These are phyloP conservation scores for Uria aalge DNA, from an alignment of 2,113 vertebrate species.

Conservation along the genomic window DNA sequence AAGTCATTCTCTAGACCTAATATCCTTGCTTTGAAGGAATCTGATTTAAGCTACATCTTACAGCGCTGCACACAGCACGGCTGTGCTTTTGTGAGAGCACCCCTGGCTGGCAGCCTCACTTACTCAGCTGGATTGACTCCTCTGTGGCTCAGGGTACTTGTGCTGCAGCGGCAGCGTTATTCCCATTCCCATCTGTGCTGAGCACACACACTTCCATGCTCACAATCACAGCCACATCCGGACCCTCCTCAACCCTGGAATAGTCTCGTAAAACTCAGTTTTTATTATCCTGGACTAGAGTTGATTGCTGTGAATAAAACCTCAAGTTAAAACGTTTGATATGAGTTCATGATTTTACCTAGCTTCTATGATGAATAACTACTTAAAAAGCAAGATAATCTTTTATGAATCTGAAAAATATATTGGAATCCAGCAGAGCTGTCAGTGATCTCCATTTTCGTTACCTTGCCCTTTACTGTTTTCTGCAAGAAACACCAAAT, in stretches of 20 bases:
- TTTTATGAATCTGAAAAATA: not conserved
- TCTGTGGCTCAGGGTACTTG: not conserved
- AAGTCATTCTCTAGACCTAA: not conserved
- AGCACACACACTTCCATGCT: not conserved
- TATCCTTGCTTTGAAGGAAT: not conserved
- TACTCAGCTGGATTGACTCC: not conserved
- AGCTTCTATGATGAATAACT: not conserved
- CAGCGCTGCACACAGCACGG: not conserved
- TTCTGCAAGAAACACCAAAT: not conserved
- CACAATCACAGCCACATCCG: not conserved
- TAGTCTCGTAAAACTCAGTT: not conserved
- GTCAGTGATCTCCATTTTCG: not conserved
- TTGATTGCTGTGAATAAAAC: not conserved
- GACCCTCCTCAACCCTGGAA: not conserved
- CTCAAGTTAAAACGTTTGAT: not conserved
- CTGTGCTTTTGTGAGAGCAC: not conserved
- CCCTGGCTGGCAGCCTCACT: slow-evolving; percentile 15
- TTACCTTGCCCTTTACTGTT: not conserved
- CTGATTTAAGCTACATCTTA: not conserved
- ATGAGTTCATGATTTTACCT: not conserved
- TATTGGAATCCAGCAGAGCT: not conserved
- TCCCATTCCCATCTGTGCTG: not conserved
- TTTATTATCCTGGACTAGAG: not conserved
- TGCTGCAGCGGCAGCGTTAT: not conserved
- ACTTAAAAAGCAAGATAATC: not conserved